phyloP scores from a whole-genome alignment of 2,113 vertebrate genomes.

The Silurus asotus region DNA sequence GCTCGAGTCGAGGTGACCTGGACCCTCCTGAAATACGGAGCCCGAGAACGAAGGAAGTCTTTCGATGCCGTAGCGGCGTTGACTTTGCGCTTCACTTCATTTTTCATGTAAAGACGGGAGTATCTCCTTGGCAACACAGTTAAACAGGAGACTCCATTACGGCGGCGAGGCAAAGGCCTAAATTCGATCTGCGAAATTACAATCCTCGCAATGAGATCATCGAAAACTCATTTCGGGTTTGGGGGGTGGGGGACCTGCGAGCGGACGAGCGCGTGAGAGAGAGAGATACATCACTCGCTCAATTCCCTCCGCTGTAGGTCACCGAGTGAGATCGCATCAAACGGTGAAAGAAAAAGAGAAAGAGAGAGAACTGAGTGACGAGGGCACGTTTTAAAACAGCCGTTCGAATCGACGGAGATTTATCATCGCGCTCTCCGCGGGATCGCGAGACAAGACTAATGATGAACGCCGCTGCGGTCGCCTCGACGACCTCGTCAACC shows the following conservation, averaged over 20 bases:
- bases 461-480: not conserved
- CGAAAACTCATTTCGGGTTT: constrained; percentile 13
- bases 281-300: constrained; percentile 20
- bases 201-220: constrained; percentile 16
- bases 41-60: not conserved
- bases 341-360: not conserved
- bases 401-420: constrained; percentile 13
- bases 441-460: constrained; percentile 8
- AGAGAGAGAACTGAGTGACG: not conserved
- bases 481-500: constrained; percentile 2
- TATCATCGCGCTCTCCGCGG: constrained; percentile 6
- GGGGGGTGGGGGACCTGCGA: not conserved
- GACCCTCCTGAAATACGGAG: not conserved
- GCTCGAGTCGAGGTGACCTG: not conserved
- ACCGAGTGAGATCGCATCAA: constrained; percentile 8
- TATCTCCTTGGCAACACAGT: constrained; percentile 8
- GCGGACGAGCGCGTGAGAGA: not conserved
- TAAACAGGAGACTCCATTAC: constrained; percentile 16
- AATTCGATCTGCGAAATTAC: constrained; percentile 32
- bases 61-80: not conserved
- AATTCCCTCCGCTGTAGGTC: constrained; percentile 16
- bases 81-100: not conserved
- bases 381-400: constrained; percentile 18
- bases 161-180: not conserved
- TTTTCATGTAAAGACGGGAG: constrained; percentile 12